phyloP scores from a whole-genome alignment of 1,140 invertebrate species.

The Condylostylus longicornis region DNA sequence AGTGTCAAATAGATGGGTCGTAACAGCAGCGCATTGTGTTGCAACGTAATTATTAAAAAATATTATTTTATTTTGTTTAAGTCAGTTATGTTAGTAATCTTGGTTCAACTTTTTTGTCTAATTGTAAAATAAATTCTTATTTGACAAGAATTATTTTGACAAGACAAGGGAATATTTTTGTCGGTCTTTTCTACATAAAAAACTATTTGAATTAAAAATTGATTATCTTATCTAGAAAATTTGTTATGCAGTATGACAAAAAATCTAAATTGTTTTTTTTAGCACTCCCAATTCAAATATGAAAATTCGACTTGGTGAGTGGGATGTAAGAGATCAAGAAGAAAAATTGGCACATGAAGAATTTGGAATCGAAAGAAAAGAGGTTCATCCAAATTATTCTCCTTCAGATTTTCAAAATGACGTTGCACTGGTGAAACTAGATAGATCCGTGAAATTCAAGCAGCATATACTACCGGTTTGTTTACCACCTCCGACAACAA shows the following conservation, averaged over 20 bases:
- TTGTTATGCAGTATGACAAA: no score
- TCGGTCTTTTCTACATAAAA: no score
- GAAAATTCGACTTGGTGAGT: slow-evolving; percentile 75
- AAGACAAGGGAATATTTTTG: no score
- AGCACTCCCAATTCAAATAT: slow-evolving; percentile 65
- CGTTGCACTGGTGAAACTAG: slow-evolving; percentile 67
- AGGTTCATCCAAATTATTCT: slow-evolving; percentile 78
- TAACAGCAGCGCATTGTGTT: slow-evolving; percentile 78
- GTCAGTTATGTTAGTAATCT: no score
- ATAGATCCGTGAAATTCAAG: slow-evolving; percentile 63
- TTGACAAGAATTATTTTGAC: no score
- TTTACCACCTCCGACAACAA: slow-evolving; percentile 54
- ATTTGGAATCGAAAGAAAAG: slow-evolving; percentile 71
- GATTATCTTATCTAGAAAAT: no score
- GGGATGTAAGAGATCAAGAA: slow-evolving; percentile 71
- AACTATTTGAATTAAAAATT: no score
- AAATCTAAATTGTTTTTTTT: background rate
- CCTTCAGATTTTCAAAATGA: slow-evolving; percentile 80
- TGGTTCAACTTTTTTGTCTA: no score
- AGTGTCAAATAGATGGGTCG: slow-evolving; percentile 77
- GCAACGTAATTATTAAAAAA: slow-evolving; percentile 60
- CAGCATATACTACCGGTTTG: slow-evolving; percentile 80
- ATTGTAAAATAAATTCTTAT: no score
- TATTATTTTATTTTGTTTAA: no score
- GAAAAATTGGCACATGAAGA: slow-evolving; percentile 76